Evolutionary conservation across 2,888 invertebrate genomes (phyloP), one percentile per base, ranked within the genome.

Genomic region (Hirtodrosophila trivittata): DNA sequence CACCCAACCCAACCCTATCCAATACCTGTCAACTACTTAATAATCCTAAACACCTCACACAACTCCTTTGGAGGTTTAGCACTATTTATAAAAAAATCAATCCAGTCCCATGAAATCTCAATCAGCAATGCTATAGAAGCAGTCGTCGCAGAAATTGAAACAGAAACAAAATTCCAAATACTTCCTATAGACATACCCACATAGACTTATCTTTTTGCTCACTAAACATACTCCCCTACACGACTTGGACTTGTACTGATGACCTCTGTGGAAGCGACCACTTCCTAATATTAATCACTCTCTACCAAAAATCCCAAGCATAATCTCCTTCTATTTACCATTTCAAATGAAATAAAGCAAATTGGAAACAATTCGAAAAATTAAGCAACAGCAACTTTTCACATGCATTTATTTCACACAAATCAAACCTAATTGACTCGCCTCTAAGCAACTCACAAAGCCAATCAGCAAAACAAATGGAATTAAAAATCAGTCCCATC

Each of bases 161-260:
- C 58, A 1, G 52, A 64, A 58, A 12, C 54, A 0, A 67, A 66
- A 52, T 54, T 70, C 18, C 42, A 37, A n/a, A 7, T 74, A 0
- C 30, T 56, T 5, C 54, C 43, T 5, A 30, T 55, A 3, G 64
- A 75, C 30, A 59, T 64, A 58, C 64, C 0, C 35, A 71, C 28
- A 56, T 71, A 1, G 62, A 71, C 10, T 3, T 70, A n/a, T 21
- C 18, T 5, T 21, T 21, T 21, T 21, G 18, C 5, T 3, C 8
- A 46, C 67, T 0, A 38, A 6, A 46, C 33, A 35, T 46, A 41
- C 14, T 21, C 18, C 18, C 18, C 2, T 3, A 5, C 2, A 21
- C 5, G 5, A 21, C 18, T 3, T 21, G 18, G 18, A 21, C 2
- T 3, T 21, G 18, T 21, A 21, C 18, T 5, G 18, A 51, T 3